phyloP scores from a whole-genome alignment of 2,888 invertebrate species.

The Aleiodes leptofemur region DNA sequence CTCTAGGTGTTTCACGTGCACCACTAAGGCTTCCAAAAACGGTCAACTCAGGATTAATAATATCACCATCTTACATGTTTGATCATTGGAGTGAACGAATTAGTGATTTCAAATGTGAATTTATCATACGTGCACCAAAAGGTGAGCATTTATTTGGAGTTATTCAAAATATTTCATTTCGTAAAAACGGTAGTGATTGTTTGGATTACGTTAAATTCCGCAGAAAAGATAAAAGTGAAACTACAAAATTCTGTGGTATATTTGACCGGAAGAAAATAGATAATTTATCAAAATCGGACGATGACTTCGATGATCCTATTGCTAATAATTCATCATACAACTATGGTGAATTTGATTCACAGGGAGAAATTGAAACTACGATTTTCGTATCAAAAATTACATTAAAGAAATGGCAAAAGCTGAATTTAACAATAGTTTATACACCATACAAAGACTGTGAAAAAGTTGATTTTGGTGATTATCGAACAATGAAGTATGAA shows the following conservation, averaged over 20 bases:
- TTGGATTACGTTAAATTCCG: conserved; percentile 76
- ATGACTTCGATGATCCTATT: conserved; percentile 34
- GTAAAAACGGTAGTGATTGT: conserved; percentile 73
- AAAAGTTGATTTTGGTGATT: conserved; percentile 55
- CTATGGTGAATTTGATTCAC: conserved; percentile 51
- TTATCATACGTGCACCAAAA: conserved; percentile 60
- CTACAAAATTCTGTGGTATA: conserved; percentile 70
- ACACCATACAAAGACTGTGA: conserved; percentile 74
- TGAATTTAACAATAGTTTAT: conserved; percentile 75
- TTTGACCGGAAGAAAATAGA: conserved; percentile 65
- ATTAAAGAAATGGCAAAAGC: conserved; percentile 62
- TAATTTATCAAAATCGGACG: not conserved
- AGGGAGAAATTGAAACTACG: conserved; percentile 73
- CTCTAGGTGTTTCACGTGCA: not conserved
- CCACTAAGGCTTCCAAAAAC: not conserved
- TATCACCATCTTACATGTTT: not conserved
- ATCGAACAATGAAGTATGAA: conserved; percentile 57
- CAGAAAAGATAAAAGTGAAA: conserved; percentile 63
- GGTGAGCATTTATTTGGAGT: conserved; percentile 76
- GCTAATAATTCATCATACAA: conserved; percentile 51
- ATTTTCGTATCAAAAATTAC: conserved; percentile 73
- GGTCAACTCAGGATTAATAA: not conserved
- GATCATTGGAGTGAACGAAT: conserved; percentile 47
- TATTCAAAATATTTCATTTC: conserved; percentile 76
- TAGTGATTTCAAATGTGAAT: conserved; percentile 62